Conservation (phyloP, 2,888 invertebrate genomes). For the Ochropacha duplaris region DNA sequence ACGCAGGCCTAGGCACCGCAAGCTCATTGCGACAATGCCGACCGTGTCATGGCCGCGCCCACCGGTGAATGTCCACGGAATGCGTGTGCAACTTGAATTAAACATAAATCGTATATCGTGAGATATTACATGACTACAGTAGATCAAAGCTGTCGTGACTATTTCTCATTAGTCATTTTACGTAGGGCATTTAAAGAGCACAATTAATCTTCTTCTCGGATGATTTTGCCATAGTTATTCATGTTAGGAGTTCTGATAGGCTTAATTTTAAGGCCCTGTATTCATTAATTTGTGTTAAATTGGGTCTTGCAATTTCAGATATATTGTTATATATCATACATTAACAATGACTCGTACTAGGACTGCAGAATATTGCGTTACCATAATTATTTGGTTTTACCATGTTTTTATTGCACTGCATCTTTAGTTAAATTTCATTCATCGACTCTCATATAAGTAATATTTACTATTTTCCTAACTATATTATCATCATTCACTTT, state of each 20-base stretch:
- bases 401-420: too few relatives aligned
- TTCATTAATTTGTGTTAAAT: not conserved
- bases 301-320: not conserved
- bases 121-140: slow-evolving; percentile 32
- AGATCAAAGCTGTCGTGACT: slow-evolving; percentile 22
- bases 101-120: slow-evolving; percentile 45
- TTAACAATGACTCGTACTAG: too few relatives aligned
- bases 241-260: not conserved
- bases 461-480: too few relatives aligned
- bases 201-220: not conserved
- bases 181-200: slow-evolving; percentile 5
- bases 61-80: slow-evolving; percentile 62
- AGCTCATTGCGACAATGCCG: slow-evolving; percentile 66
- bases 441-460: too few relatives aligned
- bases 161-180: slow-evolving; percentile 17
- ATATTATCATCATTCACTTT: too few relatives aligned
- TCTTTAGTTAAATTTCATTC: too few relatives aligned
- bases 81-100: slow-evolving; percentile 51
- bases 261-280: not conserved
- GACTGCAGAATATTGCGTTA: too few relatives aligned
- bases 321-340: too few relatives aligned
- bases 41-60: slow-evolving; percentile 71
- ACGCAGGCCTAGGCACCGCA: slow-evolving; percentile 3
- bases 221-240: not conserved
- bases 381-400: too few relatives aligned